phyloP scores from a whole-genome alignment of 2,113 vertebrate genomes.

The Sinocyclocheilus maitianheensis region DNA sequence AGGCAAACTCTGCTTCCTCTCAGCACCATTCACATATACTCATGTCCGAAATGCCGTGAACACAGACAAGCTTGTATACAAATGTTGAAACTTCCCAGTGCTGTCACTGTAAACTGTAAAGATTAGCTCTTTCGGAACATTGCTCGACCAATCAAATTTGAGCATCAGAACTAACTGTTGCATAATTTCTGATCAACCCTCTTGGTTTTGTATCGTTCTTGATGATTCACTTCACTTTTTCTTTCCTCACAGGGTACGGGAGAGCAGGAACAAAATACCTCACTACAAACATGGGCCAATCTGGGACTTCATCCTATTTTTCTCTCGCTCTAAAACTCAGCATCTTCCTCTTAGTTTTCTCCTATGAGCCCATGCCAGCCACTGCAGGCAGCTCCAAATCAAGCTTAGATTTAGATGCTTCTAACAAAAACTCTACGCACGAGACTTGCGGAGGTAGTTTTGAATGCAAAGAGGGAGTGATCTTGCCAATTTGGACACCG shows the following conservation, averaged over 20 bases:
- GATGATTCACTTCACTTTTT: not conserved
- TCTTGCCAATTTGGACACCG: slow-evolving; percentile 90
- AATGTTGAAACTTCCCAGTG: not conserved
- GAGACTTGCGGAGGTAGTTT: slow-evolving; percentile 79
- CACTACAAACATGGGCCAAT: slow-evolving; percentile 73
- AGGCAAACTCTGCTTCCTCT: not conserved
- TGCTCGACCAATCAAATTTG: not conserved
- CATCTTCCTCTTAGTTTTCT: slow-evolving; percentile 72
- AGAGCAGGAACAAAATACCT: slow-evolving; percentile 53
- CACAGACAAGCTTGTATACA: not conserved
- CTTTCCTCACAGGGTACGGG: slow-evolving; percentile 65
- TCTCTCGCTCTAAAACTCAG: slow-evolving; percentile 68
- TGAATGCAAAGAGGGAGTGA: slow-evolving; percentile 86
- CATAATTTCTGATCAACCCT: not conserved
- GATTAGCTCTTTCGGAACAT: not conserved
- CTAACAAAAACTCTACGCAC: slow-evolving; percentile 58
- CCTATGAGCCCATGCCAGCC: slow-evolving; percentile 59
- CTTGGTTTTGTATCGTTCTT: not conserved
- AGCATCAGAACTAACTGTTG: not conserved
- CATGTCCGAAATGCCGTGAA: not conserved
- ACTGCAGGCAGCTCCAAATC: slow-evolving; percentile 50
- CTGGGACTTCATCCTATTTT: slow-evolving; percentile 50
- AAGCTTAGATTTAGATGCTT: slow-evolving; percentile 60
- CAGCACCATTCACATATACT: not conserved
- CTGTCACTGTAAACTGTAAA: not conserved